These are phyloP conservation scores for Apamea sordens DNA, from an alignment of 2,888 invertebrate species.

Conservation along the genomic window DNA sequence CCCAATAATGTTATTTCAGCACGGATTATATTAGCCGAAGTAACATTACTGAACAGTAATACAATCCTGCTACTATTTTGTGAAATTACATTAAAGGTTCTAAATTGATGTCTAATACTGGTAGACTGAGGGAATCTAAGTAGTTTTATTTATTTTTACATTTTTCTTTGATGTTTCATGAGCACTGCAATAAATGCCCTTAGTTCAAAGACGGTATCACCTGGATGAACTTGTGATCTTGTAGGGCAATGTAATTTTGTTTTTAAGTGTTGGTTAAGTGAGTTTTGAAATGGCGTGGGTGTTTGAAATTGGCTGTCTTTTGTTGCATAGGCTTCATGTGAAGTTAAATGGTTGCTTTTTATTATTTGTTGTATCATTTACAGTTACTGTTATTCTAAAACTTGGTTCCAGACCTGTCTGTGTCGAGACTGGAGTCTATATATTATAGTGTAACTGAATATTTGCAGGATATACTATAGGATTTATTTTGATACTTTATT, in stretches of 20 bases:
- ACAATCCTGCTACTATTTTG: slow-evolving; percentile 31
- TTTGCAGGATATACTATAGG: too few relatives aligned
- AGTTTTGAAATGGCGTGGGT: neutral
- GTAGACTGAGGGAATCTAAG: slow-evolving; percentile 2
- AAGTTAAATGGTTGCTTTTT: neutral
- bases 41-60: slow-evolving; percentile 22
- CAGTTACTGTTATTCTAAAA: neutral
- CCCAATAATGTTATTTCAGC: slow-evolving; percentile 53
- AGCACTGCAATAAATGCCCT: slow-evolving; percentile 5
- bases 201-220: slow-evolving; percentile 6
- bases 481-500: too few relatives aligned
- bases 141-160: slow-evolving; percentile 13
- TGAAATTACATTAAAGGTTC: slow-evolving; percentile 8
- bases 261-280: neutral
- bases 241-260: slow-evolving; percentile 12
- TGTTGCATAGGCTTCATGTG: neutral
- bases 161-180: slow-evolving; percentile 13
- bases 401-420: too few relatives aligned
- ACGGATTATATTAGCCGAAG: slow-evolving; percentile 41
- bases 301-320: neutral
- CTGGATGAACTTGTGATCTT: slow-evolving; percentile 17
- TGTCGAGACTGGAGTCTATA: too few relatives aligned
- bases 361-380: neutral
- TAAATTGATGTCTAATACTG: slow-evolving; percentile 33
- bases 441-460: too few relatives aligned